phyloP scores from a whole-genome alignment of 2,888 invertebrate species.

The Chymomyza caudatula region DNA sequence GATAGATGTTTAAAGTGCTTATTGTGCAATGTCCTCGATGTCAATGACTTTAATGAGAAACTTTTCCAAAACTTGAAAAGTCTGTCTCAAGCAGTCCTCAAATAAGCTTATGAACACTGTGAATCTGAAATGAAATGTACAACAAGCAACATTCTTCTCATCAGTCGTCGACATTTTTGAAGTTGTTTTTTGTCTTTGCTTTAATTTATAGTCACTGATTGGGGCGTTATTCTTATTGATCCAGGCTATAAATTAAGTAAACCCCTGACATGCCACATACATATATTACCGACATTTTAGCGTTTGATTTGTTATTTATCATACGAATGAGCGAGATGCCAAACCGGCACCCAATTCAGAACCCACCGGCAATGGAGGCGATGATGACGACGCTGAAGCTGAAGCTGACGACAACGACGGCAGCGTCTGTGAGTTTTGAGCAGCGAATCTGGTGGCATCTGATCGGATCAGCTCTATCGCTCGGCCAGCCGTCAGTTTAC shows the following conservation, averaged over 20 bases:
- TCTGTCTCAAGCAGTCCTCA: background rate
- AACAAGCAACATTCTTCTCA: constrained; percentile 37
- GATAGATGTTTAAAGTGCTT: background rate
- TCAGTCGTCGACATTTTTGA: constrained; percentile 49
- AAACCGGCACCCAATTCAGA: constrained; percentile 20
- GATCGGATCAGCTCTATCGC: constrained; percentile 36
- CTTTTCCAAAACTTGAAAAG: background rate
- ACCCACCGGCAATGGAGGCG: constrained; percentile 32
- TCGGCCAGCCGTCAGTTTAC: constrained; percentile 34
- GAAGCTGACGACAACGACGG: constrained; percentile 25
- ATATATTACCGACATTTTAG: constrained; percentile 74
- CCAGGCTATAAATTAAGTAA: constrained; percentile 72
- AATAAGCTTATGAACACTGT: too few relatives aligned
- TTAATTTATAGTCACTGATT: constrained; percentile 74
- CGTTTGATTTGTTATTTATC: constrained; percentile 74
- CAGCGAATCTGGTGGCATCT: constrained; percentile 29
- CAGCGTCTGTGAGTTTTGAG: constrained; percentile 6
- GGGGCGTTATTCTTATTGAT: constrained; percentile 74
- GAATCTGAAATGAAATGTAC: background rate
- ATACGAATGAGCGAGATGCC: constrained; percentile 47
- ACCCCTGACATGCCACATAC: constrained; percentile 72
- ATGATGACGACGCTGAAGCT: constrained; percentile 39
- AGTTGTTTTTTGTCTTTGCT: constrained; percentile 70
- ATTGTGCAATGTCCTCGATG: too few relatives aligned
- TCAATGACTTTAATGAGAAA: background rate